Base-by-base conservation (phyloP, 2,888 invertebrate genomes). In the Spialia ferax region DNA sequence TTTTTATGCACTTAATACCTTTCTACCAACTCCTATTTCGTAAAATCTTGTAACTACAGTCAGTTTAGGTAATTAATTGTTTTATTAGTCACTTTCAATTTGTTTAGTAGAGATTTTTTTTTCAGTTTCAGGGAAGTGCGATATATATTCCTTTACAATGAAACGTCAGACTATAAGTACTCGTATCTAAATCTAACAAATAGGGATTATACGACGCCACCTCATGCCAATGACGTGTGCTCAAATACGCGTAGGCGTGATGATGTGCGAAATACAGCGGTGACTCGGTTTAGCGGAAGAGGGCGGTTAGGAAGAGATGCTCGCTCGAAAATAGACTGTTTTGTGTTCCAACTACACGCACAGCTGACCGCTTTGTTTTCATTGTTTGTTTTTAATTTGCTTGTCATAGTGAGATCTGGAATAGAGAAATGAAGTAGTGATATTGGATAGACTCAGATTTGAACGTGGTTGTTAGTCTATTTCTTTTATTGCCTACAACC, bases 261-360 rank as follows among this genome's bases (percentile, higher is more conserved):
- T 64, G 64, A 65, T 65, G 18, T 52, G 52, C 29, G 1, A 35
- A 59, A 35, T 50, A 65, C 52, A 20, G 57, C 13, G 13, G 20
- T 52, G 50, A 59, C 23, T 26, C 57, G 38, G 11, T 48, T 56
- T 56, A 48, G 64, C 56, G 57, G 64, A 64, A 50, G 57, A 64
- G 35, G n/a, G 48, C 23, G 50, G 10, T 45, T 23, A 32, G 23
- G 48, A 60, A 50, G 61, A 62, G 62, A 52, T 54, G 62, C 62
- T 35, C 13, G 26, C 11, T 42, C 63, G 63, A 54, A 63, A 54
- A 42, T 54, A 29, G 26, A 54, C 11, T 35, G 26, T 38, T 50
- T 54, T 52, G 35, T 62, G 23, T 42, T 55, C 38, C 38, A 42
- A 54, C 52, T 22, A 22, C n/a, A 26, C 45, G 55, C 23, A 63